These are phyloP conservation scores for Aurelia sp. DNA, from an alignment of 30 jellyfish, hydroid and myxozoan species.

Conservation along the genomic window DNA sequence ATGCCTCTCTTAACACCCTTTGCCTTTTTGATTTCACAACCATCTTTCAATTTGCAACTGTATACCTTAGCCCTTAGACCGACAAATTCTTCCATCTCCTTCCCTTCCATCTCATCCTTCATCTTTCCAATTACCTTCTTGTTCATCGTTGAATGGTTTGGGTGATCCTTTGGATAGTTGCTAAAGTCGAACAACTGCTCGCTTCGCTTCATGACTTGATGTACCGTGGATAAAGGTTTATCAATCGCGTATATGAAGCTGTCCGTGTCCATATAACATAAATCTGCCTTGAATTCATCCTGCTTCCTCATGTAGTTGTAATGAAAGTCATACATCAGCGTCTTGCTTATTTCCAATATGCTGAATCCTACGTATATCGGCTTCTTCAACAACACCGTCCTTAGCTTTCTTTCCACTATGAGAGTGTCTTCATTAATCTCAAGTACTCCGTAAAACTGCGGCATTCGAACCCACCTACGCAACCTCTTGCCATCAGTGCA, in stretches of 20 bases:
- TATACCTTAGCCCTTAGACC: conserved; percentile 28
- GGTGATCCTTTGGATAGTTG: conserved; percentile 3
- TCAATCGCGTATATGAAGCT: too few species aligned
- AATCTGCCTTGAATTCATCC: too few species aligned
- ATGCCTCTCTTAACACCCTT: conserved; percentile 20
- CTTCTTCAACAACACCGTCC: not conserved
- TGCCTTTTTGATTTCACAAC: not conserved
- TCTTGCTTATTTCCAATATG: conserved; percentile 38
- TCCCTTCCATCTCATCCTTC: conserved; percentile 22
- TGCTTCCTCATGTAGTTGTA: not conserved
- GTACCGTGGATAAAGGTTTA: too few species aligned
- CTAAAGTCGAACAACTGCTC: not conserved
- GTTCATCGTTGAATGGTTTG: not conserved
- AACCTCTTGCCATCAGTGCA: not conserved
- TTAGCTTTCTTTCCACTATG: not conserved
- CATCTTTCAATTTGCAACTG: not conserved
- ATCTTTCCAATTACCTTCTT: conserved; percentile 28
- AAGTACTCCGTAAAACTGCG: not conserved
- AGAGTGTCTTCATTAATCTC: not conserved
- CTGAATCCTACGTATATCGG: conserved; percentile 44
- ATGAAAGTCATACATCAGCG: conserved; percentile 50
- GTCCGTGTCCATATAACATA: too few species aligned
- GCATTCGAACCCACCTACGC: not conserved
- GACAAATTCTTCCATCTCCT: conserved; percentile 2
- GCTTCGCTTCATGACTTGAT: too few species aligned